Percentiles rank a stretch among this genome's conserved stretches.
Conservation (phyloP, 2,113 vertebrate genomes). For the Varanus salvator region DNA sequence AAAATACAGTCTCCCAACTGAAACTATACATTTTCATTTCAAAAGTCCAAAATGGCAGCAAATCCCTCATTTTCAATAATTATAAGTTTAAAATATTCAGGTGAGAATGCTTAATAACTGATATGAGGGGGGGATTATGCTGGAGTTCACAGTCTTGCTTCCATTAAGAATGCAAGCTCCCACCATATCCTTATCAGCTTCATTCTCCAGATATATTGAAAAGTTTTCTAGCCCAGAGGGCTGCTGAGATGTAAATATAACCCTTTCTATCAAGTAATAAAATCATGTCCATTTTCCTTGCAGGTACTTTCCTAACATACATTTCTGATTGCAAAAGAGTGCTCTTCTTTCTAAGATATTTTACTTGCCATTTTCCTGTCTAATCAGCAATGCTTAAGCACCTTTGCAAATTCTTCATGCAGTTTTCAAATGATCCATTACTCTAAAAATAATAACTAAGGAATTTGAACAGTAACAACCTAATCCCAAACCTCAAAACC, state of each 20-base stretch:
- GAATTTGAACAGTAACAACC: slow-evolving; percentile 44
- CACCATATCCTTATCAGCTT: not conserved
- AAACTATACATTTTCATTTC: not conserved
- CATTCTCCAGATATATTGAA: not conserved
- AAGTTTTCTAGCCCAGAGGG: slow-evolving; percentile 1
- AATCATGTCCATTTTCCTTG: slow-evolving; percentile 16
- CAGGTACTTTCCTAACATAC: slow-evolving; percentile 24
- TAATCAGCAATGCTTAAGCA: slow-evolving; percentile 13
- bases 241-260: not conserved
- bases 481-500: slow-evolving; percentile 24
- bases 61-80: not conserved
- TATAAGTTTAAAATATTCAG: not conserved
- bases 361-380: slow-evolving; percentile 23
- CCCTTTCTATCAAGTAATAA: slow-evolving; percentile 15
- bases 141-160: not conserved
- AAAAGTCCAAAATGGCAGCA: not conserved
- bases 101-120: not conserved
- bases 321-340: slow-evolving; percentile 20
- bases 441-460: not conserved
- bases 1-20: not conserved
- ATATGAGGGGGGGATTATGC: not conserved
- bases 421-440: slow-evolving; percentile 39
- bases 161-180: not conserved
- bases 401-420: slow-evolving; percentile 29
- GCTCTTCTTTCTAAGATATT: not conserved